A percentile compares a stretch with the other conserved stretches of the same genome.
These are phyloP conservation scores for Chitala chitala DNA, from an alignment of 2,113 vertebrate genomes.

Conservation along the genomic window DNA sequence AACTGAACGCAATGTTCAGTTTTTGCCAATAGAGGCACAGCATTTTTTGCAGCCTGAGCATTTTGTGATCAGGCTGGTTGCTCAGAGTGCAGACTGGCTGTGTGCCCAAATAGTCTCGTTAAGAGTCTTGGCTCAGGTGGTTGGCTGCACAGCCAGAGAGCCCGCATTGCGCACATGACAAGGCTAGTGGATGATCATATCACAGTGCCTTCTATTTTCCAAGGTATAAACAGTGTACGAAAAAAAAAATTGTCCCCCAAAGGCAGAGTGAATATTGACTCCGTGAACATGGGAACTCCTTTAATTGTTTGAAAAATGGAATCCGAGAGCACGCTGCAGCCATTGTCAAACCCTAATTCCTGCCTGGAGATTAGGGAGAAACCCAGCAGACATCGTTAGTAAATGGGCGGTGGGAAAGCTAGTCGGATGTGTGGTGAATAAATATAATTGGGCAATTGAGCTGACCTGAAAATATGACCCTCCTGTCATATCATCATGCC, in stretches of 20 bases:
- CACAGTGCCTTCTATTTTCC: not conserved
- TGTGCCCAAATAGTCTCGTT: too few relatives aligned
- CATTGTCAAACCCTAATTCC: not conserved
- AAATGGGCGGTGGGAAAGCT: not conserved
- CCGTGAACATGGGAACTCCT: not conserved
- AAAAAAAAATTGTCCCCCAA: not conserved
- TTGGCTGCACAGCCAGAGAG: not conserved
- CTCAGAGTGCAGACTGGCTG: too few relatives aligned
- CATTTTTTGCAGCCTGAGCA: too few relatives aligned
- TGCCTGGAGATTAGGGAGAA: not conserved
- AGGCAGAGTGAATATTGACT: not conserved
- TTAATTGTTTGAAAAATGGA: conserved; percentile 14
- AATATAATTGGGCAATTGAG: not conserved
- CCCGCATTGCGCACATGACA: not conserved
- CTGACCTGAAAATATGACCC: not conserved
- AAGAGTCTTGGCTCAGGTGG: too few relatives aligned
- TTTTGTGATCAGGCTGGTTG: too few relatives aligned
- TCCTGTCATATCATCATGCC: not conserved
- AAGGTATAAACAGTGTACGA: not conserved
- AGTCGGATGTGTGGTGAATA: not conserved
- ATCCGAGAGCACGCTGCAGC: not conserved
- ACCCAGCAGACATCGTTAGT: not conserved
- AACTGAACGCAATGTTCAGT: too few relatives aligned
- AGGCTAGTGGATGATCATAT: not conserved
- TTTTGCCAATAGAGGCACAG: too few relatives aligned